Evolutionary conservation across 2,113 vertebrate genomes (phyloP).

Genomic region (Tetrax tetrax): DNA sequence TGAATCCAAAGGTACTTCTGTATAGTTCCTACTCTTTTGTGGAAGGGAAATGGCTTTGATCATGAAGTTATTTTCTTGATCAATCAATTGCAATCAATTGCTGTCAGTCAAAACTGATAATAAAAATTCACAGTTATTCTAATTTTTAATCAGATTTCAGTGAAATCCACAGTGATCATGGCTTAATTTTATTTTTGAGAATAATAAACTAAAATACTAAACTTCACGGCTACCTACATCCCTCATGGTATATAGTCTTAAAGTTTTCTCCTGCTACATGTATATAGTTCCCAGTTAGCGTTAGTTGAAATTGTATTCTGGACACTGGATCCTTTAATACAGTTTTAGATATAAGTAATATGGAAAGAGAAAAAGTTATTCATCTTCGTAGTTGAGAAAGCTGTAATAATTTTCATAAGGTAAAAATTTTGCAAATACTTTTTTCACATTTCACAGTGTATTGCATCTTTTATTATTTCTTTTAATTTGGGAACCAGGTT

Average conservation of each 20-base stretch:
- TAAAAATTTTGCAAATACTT: not conserved
- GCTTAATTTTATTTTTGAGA: not conserved
- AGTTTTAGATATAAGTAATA: not conserved
- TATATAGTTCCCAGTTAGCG: not conserved
- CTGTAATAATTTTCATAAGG: not conserved
- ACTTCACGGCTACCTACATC: not conserved
- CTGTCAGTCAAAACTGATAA: not conserved
- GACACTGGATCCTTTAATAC: not conserved
- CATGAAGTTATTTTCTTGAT: not conserved
- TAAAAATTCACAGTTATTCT: not conserved
- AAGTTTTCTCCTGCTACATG: not conserved
- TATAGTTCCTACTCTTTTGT: not conserved
- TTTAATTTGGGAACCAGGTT: not conserved
- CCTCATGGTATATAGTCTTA: not conserved
- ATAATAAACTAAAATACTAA: not conserved
- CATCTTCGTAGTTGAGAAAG: not conserved
- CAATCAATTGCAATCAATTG: not conserved
- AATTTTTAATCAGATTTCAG: not conserved
- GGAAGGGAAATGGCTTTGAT: not conserved
- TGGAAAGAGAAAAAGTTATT: not conserved
- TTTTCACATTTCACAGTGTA: not conserved
- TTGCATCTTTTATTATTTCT: not conserved
- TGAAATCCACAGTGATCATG: not conserved
- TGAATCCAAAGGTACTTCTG: not conserved
- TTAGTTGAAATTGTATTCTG: not conserved